Percentiles rank a stretch among this genome's conserved stretches.
Conservation (phyloP, 2,797 vertebrate genomes). For the Phaenicophaeus curvirostris region DNA sequence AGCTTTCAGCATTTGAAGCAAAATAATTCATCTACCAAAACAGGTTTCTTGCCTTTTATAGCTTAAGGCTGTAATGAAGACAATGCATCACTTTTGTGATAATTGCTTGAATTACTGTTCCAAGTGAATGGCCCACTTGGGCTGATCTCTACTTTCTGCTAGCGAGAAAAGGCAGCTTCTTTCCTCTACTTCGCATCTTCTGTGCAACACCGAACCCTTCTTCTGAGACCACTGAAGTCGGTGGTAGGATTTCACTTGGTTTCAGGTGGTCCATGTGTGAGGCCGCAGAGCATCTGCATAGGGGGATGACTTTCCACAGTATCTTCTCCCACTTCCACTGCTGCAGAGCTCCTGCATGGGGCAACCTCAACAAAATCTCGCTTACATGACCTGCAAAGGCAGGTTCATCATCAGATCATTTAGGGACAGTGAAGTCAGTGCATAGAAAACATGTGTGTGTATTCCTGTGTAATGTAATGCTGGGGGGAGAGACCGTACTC, state of each 20-base stretch:
- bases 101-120: conserved; percentile 80
- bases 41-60: conserved; percentile 72
- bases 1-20: conserved; percentile 72
- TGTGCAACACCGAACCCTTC: background rate
- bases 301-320: background rate
- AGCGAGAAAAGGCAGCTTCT: conserved; percentile 60
- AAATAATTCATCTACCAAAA: conserved; percentile 74
- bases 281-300: background rate
- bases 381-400: fast-evolving
- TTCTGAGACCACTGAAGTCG: background rate
- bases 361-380: background rate
- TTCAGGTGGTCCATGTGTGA: background rate
- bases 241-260: background rate
- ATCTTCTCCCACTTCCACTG: background rate
- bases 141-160: conserved; percentile 59
- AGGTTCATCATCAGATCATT: background rate
- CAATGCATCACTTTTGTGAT: conserved; percentile 78
- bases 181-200: conserved; percentile 47
- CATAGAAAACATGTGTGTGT: background rate
- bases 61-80: conserved; percentile 78
- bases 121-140: conserved; percentile 67
- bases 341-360: background rate
- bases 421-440: fast-evolving
- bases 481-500: background rate
- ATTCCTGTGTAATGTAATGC: background rate